phyloP scores from a whole-genome alignment of 2,797 vertebrate species.

The Tenualosa thibaudeaui region DNA sequence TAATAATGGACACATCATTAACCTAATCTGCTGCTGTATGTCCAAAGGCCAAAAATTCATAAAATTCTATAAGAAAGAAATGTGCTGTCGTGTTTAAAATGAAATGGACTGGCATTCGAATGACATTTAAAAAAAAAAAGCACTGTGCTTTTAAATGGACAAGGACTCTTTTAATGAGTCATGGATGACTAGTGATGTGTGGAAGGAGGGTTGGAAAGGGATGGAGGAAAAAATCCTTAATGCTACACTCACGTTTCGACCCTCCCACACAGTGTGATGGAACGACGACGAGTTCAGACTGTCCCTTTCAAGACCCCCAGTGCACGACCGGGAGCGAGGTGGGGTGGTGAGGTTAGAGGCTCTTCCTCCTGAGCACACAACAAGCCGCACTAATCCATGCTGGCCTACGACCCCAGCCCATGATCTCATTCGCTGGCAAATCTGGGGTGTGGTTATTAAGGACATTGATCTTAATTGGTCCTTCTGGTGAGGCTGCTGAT shows the following conservation, averaged over 20 bases:
- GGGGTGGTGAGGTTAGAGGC: neutral
- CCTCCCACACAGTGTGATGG: neutral
- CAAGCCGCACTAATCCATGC: conserved; percentile 67
- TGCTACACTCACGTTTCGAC: neutral
- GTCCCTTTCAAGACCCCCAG: conserved; percentile 1
- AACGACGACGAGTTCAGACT: conserved; percentile 3
- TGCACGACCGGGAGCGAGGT: neutral
- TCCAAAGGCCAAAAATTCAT: neutral
- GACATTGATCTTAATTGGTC: conserved; percentile 74
- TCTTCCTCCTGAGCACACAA: conserved; percentile 59
- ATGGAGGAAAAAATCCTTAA: neutral
- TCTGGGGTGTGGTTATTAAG: conserved; percentile 73
- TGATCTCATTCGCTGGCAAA: conserved; percentile 71
- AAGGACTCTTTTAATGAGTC: neutral
- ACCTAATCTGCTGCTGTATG: conserved; percentile 11
- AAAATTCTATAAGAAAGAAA: neutral
- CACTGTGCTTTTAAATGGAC: conserved; percentile 8
- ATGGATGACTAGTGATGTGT: neutral
- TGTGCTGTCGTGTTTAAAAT: neutral
- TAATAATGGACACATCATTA: conserved; percentile 30
- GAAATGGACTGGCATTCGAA: too few species aligned
- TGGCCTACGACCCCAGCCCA: conserved; percentile 67
- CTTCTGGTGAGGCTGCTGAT: conserved; percentile 69
- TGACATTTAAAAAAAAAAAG: neutral
- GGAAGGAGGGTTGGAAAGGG: neutral